Evolutionary conservation across 2,797 vertebrate genomes (phyloP).

Genomic region (Molossus molossus): DNA sequence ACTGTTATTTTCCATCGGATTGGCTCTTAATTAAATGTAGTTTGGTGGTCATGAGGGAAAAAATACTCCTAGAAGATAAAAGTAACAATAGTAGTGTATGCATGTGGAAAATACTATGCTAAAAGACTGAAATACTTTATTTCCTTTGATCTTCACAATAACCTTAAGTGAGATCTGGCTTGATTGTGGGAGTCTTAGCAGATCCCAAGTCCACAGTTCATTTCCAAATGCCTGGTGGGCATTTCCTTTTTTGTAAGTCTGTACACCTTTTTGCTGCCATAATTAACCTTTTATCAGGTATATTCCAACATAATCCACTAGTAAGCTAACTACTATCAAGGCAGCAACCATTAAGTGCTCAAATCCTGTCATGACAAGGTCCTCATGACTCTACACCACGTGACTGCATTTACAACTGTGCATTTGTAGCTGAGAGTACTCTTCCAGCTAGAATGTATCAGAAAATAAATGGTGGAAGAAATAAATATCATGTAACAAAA

Average conservation of each 20-base stretch:
- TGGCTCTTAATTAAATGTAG: neutral
- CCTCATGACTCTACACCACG: neutral
- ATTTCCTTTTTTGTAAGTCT: neutral
- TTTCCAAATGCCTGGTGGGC: neutral
- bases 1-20: neutral
- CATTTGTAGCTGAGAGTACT: neutral
- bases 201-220: neutral
- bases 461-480: neutral
- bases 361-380: neutral
- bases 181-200: neutral
- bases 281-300: neutral
- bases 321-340: neutral
- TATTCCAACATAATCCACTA: neutral
- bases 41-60: neutral
- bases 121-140: neutral
- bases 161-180: neutral
- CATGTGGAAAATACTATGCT: neutral
- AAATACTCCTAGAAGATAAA: conserved; percentile 14
- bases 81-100: neutral
- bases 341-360: neutral
- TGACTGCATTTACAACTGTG: neutral
- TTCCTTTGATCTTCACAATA: neutral
- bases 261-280: neutral
- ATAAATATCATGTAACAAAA: neutral
- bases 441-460: neutral